Conservation (phyloP, 2,888 invertebrate species). For the Eupithecia dodoneata region DNA sequence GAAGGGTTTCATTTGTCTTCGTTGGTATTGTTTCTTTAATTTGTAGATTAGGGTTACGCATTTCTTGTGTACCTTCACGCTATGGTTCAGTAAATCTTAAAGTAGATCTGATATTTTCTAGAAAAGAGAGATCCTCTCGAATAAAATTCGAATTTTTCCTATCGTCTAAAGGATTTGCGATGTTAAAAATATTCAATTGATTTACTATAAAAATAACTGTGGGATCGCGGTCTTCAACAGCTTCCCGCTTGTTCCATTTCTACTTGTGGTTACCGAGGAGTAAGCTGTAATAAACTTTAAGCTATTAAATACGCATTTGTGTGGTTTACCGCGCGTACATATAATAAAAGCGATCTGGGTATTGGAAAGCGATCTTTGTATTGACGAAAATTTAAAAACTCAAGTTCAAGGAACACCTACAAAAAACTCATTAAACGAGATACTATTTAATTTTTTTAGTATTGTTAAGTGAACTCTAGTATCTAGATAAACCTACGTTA, state of each 20-base stretch:
- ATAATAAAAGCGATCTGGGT: background rate
- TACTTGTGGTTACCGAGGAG: slow-evolving; percentile 59
- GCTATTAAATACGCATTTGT: slow-evolving; percentile 30
- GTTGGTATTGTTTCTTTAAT: slow-evolving; percentile 31
- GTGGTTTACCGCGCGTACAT: slow-evolving; percentile 22
- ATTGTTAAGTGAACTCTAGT: no score
- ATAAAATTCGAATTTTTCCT: background rate
- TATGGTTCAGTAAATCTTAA: background rate
- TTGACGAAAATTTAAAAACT: background rate
- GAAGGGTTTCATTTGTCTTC: slow-evolving; percentile 33
- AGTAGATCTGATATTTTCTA: background rate
- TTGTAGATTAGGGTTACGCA: slow-evolving; percentile 16
- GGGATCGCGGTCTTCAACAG: slow-evolving; percentile 69
- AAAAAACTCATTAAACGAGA: background rate
- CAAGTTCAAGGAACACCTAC: background rate
- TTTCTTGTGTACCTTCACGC: background rate
- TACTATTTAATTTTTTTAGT: background rate
- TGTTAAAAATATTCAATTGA: slow-evolving; percentile 55
- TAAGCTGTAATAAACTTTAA: slow-evolving; percentile 28
- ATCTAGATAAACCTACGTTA: no score
- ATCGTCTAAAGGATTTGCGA: slow-evolving; percentile 24
- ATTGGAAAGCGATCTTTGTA: background rate
- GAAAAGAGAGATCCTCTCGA: background rate
- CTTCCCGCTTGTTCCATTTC: slow-evolving; percentile 64
- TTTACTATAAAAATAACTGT: slow-evolving; percentile 64